Evolutionary conservation across 2,113 vertebrate genomes (phyloP), one percentile per base, ranked within the genome.

Genomic region (Rhynchomys soricoides): DNA sequence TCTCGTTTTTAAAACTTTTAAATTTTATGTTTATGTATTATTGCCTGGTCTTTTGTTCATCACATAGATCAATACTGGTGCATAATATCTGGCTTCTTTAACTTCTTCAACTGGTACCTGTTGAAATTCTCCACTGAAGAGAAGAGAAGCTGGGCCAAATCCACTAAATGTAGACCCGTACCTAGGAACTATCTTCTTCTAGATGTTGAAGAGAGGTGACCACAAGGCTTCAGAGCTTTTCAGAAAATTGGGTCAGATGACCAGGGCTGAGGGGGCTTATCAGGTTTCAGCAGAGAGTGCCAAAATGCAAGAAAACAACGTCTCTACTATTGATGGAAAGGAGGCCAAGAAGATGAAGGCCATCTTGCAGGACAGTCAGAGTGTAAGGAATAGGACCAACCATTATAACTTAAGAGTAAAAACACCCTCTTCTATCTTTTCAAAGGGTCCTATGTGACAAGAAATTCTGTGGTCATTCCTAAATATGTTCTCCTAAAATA

Each of bases 261-360:
- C 7, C 5, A 19, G 19, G 24, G 40, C 40, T 86, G 12, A 82
- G 55, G 52, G 37, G 34, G 26, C 37, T 22, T 90, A 37, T 92
- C 73, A 73, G 77, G 74, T 73, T 21, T 75, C 66, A 73, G 37
- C 31, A 85, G 64, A 55, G 2, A 89, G 77, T 62, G 59, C 37
- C 3, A 4, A 78, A 70, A 48, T 92, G 89, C 9, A 48, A 90
- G 59, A 34, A 92, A 89, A 62, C 16, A 5, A 68, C 89, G 91
- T 92, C 90, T 88, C 13, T 95, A 48, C 40, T 34, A 24, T 89
- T 74, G 26, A 24, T 43, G 59, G 77, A 91, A 95, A 93, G 73
- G 68, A 74, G 29, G 40, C 57, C 10, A 78, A n/a, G 7, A 86
- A 74, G 71, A 85, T 57, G 82, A 55, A 92, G 81, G 77, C 22